These are phyloP conservation scores for Poeciliopsis retropinna DNA, from an alignment of 2,113 vertebrate species.

Conservation along the genomic window DNA sequence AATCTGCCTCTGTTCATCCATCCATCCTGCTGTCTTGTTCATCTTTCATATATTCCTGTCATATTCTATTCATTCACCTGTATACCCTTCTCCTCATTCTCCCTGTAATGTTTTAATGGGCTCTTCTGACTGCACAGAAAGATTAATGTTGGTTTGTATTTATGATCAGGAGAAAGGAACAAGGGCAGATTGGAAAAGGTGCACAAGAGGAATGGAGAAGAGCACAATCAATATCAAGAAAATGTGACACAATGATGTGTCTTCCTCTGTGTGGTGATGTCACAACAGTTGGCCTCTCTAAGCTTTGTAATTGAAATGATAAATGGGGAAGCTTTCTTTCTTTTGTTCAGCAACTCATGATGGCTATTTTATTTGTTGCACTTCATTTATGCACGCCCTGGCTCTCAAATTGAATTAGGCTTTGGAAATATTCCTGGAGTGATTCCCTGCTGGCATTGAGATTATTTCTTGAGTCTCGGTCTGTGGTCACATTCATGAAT, in stretches of 20 bases:
- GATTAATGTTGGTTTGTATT: slow-evolving; percentile 62
- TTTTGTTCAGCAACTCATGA: slow-evolving; percentile 43
- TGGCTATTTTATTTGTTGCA: slow-evolving; percentile 39
- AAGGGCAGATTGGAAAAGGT: slow-evolving; percentile 22
- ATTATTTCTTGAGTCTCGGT: slow-evolving; percentile 41
- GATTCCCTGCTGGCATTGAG: slow-evolving; percentile 46
- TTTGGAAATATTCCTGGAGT: slow-evolving; percentile 36
- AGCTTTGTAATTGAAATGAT: slow-evolving; percentile 62
- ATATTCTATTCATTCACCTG: slow-evolving; percentile 45
- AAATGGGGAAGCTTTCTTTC: slow-evolving; percentile 32
- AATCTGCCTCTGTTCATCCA: slow-evolving; percentile 49
- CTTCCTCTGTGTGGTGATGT: slow-evolving; percentile 19
- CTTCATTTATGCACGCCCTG: slow-evolving; percentile 32
- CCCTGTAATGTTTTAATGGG: slow-evolving; percentile 43
- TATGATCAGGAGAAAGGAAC: slow-evolving; percentile 47
- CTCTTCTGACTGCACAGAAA: slow-evolving; percentile 48
- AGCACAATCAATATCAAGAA: slow-evolving; percentile 37
- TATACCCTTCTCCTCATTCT: slow-evolving; percentile 25
- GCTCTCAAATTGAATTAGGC: slow-evolving; percentile 60
- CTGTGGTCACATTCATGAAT: slow-evolving; percentile 27
- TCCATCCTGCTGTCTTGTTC: slow-evolving; percentile 58
- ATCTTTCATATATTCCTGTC: slow-evolving; percentile 63
- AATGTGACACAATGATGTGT: slow-evolving; percentile 6
- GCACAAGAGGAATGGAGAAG: slow-evolving; percentile 1
- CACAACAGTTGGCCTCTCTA: slow-evolving; percentile 50